Percentiles rank a stretch among this genome's conserved stretches.
Conservation (phyloP, 2,113 vertebrate species). For the Nansenia antarctica region DNA sequence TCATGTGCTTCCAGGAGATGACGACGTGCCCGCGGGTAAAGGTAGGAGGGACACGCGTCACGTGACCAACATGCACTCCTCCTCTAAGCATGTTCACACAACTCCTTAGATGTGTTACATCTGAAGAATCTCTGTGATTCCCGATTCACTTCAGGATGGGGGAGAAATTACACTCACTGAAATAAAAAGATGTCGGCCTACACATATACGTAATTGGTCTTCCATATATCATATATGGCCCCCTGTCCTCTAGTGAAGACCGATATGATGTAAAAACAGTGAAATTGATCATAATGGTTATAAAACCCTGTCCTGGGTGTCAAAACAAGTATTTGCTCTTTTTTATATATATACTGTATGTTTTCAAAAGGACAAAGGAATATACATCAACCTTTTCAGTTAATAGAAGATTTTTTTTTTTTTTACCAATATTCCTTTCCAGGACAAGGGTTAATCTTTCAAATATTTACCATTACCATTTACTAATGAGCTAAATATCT, state of each 20-base stretch:
- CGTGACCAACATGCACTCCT: background rate
- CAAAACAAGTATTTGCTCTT: no score
- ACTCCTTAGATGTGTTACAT: no score
- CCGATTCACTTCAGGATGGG: background rate
- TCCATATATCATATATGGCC: background rate
- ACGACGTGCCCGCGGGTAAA: constrained; percentile 11
- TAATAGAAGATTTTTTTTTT: no score
- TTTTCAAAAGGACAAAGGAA: no score
- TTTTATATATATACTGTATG: no score
- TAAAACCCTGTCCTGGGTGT: no score
- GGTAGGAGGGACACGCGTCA: background rate
- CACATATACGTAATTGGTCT: background rate
- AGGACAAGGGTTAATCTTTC: background rate
- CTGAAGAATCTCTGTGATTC: background rate
- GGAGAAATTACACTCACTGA: background rate
- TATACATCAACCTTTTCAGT: no score
- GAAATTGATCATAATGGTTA: background rate
- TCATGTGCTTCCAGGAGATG: constrained; percentile 5
- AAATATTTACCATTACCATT: background rate
- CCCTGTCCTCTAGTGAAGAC: background rate
- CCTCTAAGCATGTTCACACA: background rate
- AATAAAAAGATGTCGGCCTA: background rate
- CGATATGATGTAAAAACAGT: background rate
- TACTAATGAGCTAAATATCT: background rate
- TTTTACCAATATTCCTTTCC: background rate